Base-by-base conservation (phyloP, 1,140 invertebrate genomes). In the Eupristina koningsbergeri region DNA sequence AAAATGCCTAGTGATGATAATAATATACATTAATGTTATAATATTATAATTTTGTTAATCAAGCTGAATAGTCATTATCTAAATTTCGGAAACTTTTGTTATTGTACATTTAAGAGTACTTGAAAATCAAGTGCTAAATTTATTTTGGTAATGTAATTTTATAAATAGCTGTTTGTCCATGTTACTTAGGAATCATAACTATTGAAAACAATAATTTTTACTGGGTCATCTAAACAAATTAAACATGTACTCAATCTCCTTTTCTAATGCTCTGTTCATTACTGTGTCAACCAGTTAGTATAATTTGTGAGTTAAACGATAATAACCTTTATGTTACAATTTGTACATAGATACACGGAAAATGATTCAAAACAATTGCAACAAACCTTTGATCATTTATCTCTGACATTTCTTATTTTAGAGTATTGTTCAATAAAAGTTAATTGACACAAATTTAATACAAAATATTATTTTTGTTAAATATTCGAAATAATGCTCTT, bases 191-290 rank as follows among this genome's bases (percentile, higher is more conserved):
- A 69, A 71, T 45, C 58, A 50, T 50, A 19, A 53, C 53, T 71
- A 45, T 15, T 80, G 47, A 47, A 71, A 80, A 79, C 71, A 69
- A 29, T 80, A 73, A 50, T 58, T 71, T 81, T 81, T n/a, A 61
- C 50, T 17, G 67, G 26, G 3, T 81, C 67, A 29, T 58, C 50
- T 26, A 47, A 41, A n/a, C 61, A 29, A 34, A 63, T 71, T 34
- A 39, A 63, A 34, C 22, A 19, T 58, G 26, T 64, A 36, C 19
- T 75, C 26, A 5, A 26, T 47, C 19, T 17, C 22, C 31, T n/a
- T 75, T n/a, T 17, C 45, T 11, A 26, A 75, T 75, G 31, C 45
- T 53, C 47, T 45, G 19, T 50, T 26, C 13, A 34, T 53, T 75
- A 29, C 45, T 47, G 53, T 22, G 17, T 45, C 76, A 36, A 64